These are phyloP conservation scores for Halictus quadricinctus DNA, from an alignment of 2,888 invertebrate genomes.

Conservation along the genomic window DNA sequence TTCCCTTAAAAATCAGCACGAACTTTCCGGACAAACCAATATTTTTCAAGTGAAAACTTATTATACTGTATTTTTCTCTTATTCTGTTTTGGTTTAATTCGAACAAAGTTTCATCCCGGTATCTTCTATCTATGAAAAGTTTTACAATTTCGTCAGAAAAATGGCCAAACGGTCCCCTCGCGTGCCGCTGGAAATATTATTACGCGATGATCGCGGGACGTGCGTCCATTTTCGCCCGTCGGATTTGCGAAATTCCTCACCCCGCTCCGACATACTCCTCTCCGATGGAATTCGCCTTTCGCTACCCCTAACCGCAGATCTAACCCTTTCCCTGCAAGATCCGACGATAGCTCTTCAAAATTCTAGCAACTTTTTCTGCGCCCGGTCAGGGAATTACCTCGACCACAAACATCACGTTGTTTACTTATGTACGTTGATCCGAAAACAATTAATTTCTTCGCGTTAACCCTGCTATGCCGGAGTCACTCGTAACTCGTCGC, in stretches of 20 bases:
- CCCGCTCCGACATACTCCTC: not conserved
- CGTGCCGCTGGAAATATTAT: constrained; percentile 25
- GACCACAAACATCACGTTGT: not conserved
- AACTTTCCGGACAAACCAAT: too few species aligned
- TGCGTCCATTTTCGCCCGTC: constrained; percentile 15
- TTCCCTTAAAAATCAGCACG: too few species aligned
- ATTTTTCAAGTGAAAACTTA: too few species aligned
- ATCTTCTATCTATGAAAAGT: not conserved
- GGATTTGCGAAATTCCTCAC: constrained; percentile 17
- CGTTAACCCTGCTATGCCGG: too few species aligned
- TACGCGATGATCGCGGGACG: constrained; percentile 31
- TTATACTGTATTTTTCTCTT: too few species aligned
- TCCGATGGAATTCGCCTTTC: not conserved
- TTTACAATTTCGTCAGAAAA: not conserved
- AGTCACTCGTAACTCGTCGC: too few species aligned
- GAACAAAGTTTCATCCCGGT: too few species aligned
- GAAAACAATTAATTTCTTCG: too few species aligned
- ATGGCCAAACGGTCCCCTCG: not conserved
- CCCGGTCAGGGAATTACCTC: not conserved
- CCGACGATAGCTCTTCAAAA: not conserved
- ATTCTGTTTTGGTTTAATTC: too few species aligned
- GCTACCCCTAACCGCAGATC: not conserved
- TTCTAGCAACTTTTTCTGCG: not conserved
- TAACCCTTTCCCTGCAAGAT: constrained; percentile 1
- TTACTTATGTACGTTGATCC: not conserved